Conservation (phyloP, 2,113 vertebrate genomes). For the Mus spicilegus region DNA sequence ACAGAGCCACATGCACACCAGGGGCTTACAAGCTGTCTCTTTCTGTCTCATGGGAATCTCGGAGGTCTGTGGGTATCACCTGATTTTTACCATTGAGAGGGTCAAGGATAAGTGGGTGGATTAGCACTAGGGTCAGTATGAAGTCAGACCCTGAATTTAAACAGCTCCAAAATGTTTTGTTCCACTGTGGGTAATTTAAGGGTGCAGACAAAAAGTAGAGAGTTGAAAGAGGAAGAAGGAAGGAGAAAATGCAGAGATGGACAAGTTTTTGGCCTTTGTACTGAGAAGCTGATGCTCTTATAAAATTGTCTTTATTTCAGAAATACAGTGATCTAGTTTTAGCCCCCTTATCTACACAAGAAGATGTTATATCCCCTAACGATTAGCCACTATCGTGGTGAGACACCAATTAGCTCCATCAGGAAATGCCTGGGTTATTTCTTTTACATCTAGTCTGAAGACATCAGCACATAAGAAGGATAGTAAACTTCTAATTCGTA, state of each 20-base stretch:
- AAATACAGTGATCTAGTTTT: background rate
- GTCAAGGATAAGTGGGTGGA: background rate
- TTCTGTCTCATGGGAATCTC: background rate
- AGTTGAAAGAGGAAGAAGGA: background rate
- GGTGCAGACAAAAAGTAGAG: background rate
- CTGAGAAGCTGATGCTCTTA: background rate
- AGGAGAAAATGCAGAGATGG: background rate
- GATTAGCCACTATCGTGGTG: background rate
- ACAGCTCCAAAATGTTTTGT: background rate
- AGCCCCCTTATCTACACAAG: background rate
- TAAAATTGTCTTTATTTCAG: background rate
- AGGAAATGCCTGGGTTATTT: background rate
- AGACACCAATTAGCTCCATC: background rate
- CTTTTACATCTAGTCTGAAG: background rate
- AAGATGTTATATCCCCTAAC: background rate
- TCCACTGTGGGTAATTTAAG: background rate
- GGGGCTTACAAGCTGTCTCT: accelerated
- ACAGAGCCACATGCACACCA: accelerated
- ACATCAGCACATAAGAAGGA: background rate
- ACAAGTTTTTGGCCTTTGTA: background rate
- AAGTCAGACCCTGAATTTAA: background rate
- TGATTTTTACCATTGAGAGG: background rate
- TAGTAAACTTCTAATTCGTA: background rate
- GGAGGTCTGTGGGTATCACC: background rate
- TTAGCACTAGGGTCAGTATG: background rate